Evolutionary conservation across 2,797 vertebrate genomes (phyloP).

Genomic region (Muscicapa comitata): DNA sequence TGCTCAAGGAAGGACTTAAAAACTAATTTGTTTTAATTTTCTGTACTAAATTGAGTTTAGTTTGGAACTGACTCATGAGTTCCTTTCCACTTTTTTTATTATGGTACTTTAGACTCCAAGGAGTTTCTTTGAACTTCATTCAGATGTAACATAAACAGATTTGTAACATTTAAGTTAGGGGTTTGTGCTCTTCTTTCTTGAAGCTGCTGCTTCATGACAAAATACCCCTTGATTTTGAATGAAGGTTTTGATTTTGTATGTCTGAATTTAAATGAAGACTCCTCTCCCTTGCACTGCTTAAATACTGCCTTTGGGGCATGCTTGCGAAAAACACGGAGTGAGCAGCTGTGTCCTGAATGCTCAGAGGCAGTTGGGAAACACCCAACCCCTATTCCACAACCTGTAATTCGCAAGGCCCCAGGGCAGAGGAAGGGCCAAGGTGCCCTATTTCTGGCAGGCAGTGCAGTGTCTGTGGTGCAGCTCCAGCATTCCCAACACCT

Average conservation of each 20-base stretch:
- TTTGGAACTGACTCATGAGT: background rate
- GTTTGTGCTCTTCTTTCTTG: background rate
- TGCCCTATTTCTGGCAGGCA: accelerated
- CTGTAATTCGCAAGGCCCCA: accelerated
- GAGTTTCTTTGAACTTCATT: background rate
- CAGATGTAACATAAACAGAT: background rate
- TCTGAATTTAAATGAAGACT: background rate
- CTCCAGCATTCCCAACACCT: accelerated
- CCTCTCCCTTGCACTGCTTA: background rate
- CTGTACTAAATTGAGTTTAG: background rate
- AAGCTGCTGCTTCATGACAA: background rate
- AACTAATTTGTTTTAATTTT: background rate
- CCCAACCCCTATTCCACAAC: accelerated
- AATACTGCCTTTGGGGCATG: background rate
- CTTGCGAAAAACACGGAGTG: too few species aligned
- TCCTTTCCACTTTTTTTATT: background rate
- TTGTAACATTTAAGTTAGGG: background rate
- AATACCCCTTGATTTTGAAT: background rate
- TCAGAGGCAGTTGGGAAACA: accelerated
- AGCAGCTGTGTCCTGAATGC: background rate
- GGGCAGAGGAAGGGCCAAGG: background rate
- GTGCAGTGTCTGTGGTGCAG: accelerated
- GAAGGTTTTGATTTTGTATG: background rate
- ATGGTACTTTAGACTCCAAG: background rate
- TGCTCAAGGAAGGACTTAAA: background rate